Conservation (phyloP, 2,888 invertebrate genomes). For the Drosophila eohydei region DNA sequence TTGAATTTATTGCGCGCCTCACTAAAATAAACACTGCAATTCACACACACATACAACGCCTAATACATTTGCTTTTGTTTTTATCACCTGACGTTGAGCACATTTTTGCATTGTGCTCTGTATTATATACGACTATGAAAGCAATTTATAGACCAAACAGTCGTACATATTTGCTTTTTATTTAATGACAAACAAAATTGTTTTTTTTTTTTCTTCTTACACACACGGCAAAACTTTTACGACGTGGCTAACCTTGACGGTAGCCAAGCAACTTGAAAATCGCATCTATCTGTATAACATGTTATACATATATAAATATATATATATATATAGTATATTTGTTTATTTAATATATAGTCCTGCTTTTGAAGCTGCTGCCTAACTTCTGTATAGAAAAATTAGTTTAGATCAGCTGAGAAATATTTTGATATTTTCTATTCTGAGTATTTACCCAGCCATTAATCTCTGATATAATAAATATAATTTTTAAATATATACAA, state of each 20-base stretch:
- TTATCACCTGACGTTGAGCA: slow-evolving; percentile 37
- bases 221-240: slow-evolving; percentile 49
- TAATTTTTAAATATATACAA: neutral
- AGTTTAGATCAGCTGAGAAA: neutral
- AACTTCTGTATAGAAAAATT: neutral
- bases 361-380: neutral
- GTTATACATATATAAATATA: neutral
- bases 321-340: neutral
- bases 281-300: neutral
- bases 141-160: slow-evolving; percentile 33
- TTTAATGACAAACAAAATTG: slow-evolving; percentile 64
- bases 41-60: slow-evolving; percentile 5
- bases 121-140: slow-evolving; percentile 19
- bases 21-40: slow-evolving; percentile 48
- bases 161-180: slow-evolving; percentile 44
- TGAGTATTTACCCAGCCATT: neutral
- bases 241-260: slow-evolving; percentile 61
- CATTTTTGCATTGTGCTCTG: slow-evolving; percentile 14
- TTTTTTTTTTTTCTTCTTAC: slow-evolving; percentile 8
- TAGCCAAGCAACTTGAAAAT: slow-evolving; percentile 15
- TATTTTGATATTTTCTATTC: neutral
- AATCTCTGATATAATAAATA: neutral
- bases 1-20: slow-evolving; percentile 37
- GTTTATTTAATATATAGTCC: neutral
- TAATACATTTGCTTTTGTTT: slow-evolving; percentile 39